Evolutionary conservation across 2,797 vertebrate genomes (phyloP), one percentile per base, ranked within the genome.

Genomic region (Gymnodraco acuticeps): DNA sequence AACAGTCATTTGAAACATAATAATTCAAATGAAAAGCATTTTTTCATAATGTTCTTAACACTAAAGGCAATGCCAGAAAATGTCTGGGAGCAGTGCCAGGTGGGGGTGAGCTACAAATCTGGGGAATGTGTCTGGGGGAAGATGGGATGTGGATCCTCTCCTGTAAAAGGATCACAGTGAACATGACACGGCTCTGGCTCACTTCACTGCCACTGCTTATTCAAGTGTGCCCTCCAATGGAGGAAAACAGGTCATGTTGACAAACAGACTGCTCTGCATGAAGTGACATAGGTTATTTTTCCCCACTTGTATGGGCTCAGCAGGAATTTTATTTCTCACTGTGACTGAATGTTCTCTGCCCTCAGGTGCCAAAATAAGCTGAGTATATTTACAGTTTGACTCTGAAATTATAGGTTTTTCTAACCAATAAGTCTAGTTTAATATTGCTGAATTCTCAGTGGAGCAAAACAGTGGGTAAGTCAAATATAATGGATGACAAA

Each of bases 201-300:
- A 47, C 43, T 72, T 77, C 52, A 45, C 68, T 47, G 60, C 75
- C 48, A 76, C 65, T 80, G 74, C 78, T 90, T 92, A 83, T 89
- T 87, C 83, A 90, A 90, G 86, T 87, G 88, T 90, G 90, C 89
- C 90, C 87, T 90, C 92, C 85, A 81, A 83, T 91, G 88, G 90
- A 87, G 70, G 80, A 88, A 86, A 82, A 47, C 77, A 67, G 85
- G 50, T 76, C 78, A 75, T 75, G 85, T 81, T 84, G 68, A 83
- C 68, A 77, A 89, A 82, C 4, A 77, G 50, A 51, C 67, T 73
- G 66, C 60, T 66, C 48, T 63, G 64, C 68, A 42, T 77, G 2
- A 62, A 75, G 47, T 67, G 55, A 59, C 33, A 27, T 70, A 73
- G 38, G 6, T 63, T 66, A 12, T 48, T 78, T 53, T 47, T 12